phyloP scores from a whole-genome alignment of 2,797 vertebrate species.

The Pelochelys cantorii region DNA sequence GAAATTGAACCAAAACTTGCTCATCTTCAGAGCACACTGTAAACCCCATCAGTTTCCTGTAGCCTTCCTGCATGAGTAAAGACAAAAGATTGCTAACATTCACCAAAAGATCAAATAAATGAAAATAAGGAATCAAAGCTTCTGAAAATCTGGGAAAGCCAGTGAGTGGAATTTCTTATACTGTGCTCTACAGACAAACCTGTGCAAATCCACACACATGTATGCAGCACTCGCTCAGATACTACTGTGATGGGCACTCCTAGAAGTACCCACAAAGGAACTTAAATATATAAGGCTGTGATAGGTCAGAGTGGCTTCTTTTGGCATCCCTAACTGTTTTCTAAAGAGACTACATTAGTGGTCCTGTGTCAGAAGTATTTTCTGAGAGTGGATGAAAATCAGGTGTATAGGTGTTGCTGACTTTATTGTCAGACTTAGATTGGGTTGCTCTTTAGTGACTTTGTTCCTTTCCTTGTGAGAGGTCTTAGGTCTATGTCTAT shows the following conservation, averaged over 20 bases:
- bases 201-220: not conserved
- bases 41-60: not conserved
- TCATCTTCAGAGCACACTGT: not conserved
- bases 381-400: not conserved
- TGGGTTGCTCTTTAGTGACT: not conserved
- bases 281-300: not conserved
- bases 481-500: not conserved
- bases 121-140: not conserved
- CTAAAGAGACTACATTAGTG: not conserved
- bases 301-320: not conserved
- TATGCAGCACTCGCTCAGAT: not conserved
- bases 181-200: not conserved
- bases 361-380: not conserved
- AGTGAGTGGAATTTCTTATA: not conserved
- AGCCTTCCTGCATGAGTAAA: not conserved
- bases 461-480: not conserved
- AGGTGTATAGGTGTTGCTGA: not conserved
- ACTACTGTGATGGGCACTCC: not conserved
- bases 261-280: not conserved
- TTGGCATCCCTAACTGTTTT: not conserved
- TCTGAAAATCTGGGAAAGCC: not conserved
- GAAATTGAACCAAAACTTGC: not conserved
- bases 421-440: not conserved
- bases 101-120: not conserved
- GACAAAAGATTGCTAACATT: not conserved